Evolutionary conservation across 2,797 vertebrate species (phyloP).

Genomic region (Amblyopsis hoosieri): DNA sequence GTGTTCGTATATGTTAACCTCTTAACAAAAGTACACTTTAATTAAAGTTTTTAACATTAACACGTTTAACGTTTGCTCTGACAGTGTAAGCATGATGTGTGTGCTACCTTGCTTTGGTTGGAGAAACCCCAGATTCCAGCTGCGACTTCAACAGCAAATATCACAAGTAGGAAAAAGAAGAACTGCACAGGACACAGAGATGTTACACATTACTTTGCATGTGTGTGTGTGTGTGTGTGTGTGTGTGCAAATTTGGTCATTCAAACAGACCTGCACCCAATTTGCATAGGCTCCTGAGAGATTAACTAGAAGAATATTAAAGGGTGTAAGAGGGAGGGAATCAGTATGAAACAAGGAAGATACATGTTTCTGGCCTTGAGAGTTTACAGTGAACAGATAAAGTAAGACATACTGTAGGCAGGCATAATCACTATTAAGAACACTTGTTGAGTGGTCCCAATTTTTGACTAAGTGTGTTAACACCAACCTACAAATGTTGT

Average conservation of each 20-base stretch:
- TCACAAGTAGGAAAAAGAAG: conserved; percentile 92
- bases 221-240: background rate
- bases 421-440: too few relatives aligned
- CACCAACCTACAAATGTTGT: background rate
- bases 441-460: too few relatives aligned
- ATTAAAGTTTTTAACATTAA: too few relatives aligned
- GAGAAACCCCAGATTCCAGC: conserved; percentile 95
- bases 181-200: conserved; percentile 77
- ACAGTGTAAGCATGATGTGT: background rate
- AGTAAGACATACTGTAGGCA: background rate
- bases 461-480: background rate
- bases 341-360: conserved; percentile 23
- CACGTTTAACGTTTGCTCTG: background rate
- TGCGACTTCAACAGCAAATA: conserved; percentile 92
- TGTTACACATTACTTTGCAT: conserved; percentile 7
- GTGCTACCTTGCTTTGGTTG: conserved; percentile 89
- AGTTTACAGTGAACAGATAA: conserved; percentile 39
- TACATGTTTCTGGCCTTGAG: conserved; percentile 45
- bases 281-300: conserved; percentile 58
- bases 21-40: too few relatives aligned
- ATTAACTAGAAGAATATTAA: conserved; percentile 70
- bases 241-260: conserved; percentile 47
- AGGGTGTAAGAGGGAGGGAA: conserved; percentile 6
- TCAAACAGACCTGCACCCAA: conserved; percentile 45
- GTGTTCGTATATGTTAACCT: too few relatives aligned